Evolutionary conservation across 2,797 vertebrate genomes (phyloP).

Genomic region (Basileuterus tristriatus): DNA sequence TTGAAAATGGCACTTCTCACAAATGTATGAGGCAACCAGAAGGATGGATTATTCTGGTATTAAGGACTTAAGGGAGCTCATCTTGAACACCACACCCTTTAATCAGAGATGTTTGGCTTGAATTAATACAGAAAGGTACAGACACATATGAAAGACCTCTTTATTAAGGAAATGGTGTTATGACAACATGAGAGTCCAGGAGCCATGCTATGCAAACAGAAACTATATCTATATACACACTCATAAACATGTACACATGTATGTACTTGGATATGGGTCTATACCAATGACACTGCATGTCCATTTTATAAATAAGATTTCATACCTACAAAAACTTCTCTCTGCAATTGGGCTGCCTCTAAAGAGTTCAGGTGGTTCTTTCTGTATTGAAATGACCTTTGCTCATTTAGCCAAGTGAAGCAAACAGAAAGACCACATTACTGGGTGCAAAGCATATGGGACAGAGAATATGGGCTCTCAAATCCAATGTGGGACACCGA

Average conservation of each 20-base stretch:
- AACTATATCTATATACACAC: not conserved
- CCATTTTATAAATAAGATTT: not conserved
- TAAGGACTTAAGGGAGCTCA: not conserved
- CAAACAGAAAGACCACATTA: not conserved
- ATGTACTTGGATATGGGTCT: accelerated
- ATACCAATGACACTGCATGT: accelerated
- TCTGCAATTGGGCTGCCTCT: not conserved
- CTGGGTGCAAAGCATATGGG: not conserved
- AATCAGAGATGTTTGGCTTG: not conserved
- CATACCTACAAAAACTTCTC: not conserved
- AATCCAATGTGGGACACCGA: not conserved
- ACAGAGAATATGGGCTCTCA: not conserved
- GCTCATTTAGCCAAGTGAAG: not conserved
- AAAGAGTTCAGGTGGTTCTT: not conserved
- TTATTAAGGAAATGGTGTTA: not conserved
- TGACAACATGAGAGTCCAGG: not conserved
- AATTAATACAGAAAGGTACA: not conserved
- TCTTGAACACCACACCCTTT: not conserved
- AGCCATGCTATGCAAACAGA: not conserved
- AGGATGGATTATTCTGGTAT: not conserved
- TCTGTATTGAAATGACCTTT: not conserved
- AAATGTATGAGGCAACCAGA: not conserved
- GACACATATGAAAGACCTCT: not conserved
- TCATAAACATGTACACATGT: accelerated
- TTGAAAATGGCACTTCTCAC: not conserved